A percentile compares a stretch with the other conserved stretches of the same genome.
Conservation (phyloP, 2,797 vertebrate genomes). For the Pterois miles region DNA sequence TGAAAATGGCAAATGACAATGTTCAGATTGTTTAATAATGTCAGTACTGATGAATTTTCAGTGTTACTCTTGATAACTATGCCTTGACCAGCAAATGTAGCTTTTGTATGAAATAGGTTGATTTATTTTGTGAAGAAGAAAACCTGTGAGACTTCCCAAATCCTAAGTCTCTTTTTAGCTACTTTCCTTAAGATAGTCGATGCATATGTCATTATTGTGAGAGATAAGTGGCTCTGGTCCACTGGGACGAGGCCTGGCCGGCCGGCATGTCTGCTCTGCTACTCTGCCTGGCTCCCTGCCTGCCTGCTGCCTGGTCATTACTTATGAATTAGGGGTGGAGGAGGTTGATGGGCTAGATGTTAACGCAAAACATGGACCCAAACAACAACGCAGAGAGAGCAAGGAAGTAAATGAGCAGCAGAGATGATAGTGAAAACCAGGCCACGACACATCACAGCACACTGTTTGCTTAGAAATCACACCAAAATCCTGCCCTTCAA, state of each 20-base stretch:
- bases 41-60: not conserved
- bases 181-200: constrained; percentile 44
- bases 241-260: constrained; percentile 59
- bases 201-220: constrained; percentile 69
- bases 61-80: not conserved
- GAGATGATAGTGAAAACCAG: not conserved
- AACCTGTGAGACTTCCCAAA: constrained; percentile 1
- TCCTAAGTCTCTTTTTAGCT: constrained; percentile 39
- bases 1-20: not conserved
- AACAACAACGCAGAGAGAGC: not conserved
- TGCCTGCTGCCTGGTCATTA: constrained; percentile 71
- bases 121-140: not conserved
- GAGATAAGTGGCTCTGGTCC: constrained; percentile 66
- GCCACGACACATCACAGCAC: not conserved
- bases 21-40: not conserved
- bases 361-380: constrained; percentile 23
- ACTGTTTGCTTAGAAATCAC: not conserved
- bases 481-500: not conserved
- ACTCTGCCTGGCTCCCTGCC: constrained; percentile 52
- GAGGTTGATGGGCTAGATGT: constrained; percentile 51
- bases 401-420: not conserved
- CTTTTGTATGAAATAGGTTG: not conserved
- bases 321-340: constrained; percentile 75
- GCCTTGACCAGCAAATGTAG: not conserved
- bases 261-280: constrained; percentile 69